phyloP scores from a whole-genome alignment of 2,113 vertebrate genomes.

The Myrmecophaga tridactyla region DNA sequence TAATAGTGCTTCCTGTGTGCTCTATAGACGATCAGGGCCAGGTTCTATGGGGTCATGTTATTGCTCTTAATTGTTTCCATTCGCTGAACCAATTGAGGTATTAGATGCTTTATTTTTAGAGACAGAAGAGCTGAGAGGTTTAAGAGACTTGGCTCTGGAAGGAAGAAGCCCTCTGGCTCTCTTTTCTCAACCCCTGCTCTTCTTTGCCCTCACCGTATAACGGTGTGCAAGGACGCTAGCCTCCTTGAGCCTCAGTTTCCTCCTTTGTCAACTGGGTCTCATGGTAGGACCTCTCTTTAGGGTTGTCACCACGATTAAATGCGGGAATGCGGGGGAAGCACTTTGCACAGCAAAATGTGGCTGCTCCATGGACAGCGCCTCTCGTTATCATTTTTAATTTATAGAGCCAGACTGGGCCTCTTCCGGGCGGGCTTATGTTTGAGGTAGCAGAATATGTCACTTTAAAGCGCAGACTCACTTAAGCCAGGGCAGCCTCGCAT shows the following conservation, averaged over 20 bases:
- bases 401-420: no score
- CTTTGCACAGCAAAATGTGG: accelerated
- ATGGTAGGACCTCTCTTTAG: no score
- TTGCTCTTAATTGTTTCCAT: neutral
- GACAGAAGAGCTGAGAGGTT: accelerated
- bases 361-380: accelerated
- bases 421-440: accelerated
- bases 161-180: no score
- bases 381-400: accelerated
- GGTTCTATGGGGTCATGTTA: neutral
- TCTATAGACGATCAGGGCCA: accelerated
- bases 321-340: accelerated
- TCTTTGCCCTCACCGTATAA: neutral
- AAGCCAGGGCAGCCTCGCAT: neutral
- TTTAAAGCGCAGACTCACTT: accelerated
- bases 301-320: neutral
- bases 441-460: accelerated
- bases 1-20: accelerated
- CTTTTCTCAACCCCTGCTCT: neutral
- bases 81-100: neutral
- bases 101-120: neutral
- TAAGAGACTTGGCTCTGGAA: neutral
- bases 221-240: accelerated
- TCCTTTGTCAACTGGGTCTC: neutral
- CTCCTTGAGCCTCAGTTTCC: neutral